A percentile compares a stretch with the other conserved stretches of the same genome.
phyloP scores from a whole-genome alignment of 2,888 invertebrate genomes.

The Zootermopsis nevadensis region DNA sequence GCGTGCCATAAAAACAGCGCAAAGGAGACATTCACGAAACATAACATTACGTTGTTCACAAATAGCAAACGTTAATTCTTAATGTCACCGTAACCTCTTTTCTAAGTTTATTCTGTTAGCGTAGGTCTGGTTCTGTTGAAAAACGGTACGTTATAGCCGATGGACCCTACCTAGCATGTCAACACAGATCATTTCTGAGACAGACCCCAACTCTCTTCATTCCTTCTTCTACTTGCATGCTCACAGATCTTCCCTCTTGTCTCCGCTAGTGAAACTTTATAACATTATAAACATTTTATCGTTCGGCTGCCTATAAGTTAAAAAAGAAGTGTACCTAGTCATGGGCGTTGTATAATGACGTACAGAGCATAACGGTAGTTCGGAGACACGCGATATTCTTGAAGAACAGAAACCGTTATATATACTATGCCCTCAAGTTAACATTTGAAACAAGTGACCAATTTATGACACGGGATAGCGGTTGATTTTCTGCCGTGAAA shows the following conservation, averaged over 20 bases:
- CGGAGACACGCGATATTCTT: conserved; percentile 7
- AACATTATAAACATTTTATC: conserved; percentile 42
- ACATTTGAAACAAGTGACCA: background rate
- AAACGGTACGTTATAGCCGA: conserved; percentile 13
- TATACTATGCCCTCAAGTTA: no score
- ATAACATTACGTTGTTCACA: background rate
- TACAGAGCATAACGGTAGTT: conserved; percentile 18
- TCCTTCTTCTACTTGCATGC: background rate
- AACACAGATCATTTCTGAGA: conserved; percentile 18
- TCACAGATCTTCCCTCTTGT: conserved; percentile 19
- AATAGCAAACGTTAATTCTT: background rate
- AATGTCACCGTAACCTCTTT: background rate
- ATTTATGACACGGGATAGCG: background rate
- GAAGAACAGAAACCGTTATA: background rate
- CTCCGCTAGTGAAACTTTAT: conserved; percentile 38
- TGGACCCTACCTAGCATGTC: conserved; percentile 1
- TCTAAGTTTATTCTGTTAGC: conserved; percentile 3
- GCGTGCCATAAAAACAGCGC: background rate
- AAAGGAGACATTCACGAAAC: background rate
- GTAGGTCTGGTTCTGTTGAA: conserved; percentile 20
- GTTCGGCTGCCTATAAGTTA: conserved; percentile 31
- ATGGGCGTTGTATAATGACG: conserved; percentile 25
- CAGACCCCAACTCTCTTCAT: background rate
- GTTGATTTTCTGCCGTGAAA: no score
- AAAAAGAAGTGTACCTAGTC: conserved; percentile 2